These are phyloP conservation scores for Echiichthys vipera DNA, from an alignment of 2,797 vertebrate genomes.

Conservation along the genomic window DNA sequence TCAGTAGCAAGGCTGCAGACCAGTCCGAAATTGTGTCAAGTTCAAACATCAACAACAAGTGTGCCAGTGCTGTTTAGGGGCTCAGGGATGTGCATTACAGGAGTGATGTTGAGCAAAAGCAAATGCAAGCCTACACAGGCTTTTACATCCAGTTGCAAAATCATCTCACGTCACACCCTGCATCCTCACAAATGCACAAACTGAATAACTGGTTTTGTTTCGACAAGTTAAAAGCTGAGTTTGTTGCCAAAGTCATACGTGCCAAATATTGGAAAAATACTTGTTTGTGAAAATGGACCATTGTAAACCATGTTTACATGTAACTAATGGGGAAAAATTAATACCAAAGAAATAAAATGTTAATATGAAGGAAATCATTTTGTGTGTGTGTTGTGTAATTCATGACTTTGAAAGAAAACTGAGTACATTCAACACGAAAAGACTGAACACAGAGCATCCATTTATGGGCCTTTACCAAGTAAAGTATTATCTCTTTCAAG, in stretches of 20 bases:
- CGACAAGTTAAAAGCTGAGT: conserved; percentile 15
- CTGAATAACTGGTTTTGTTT: conserved; percentile 13
- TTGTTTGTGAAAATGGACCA: conserved; percentile 15
- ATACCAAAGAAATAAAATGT: conserved; percentile 78
- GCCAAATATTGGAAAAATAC: conserved; percentile 45
- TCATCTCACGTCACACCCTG: not conserved
- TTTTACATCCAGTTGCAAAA: conserved; percentile 15
- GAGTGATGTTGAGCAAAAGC: conserved; percentile 3
- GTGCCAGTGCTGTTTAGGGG: conserved; percentile 1
- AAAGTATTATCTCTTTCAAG: not conserved
- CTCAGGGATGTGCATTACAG: conserved; percentile 35
- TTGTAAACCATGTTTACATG: conserved; percentile 74
- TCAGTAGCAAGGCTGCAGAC: conserved; percentile 5
- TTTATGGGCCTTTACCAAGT: not conserved
- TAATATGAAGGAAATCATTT: conserved; percentile 35
- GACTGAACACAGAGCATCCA: not conserved
- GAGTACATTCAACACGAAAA: conserved; percentile 1
- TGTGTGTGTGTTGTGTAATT: conserved; percentile 13
- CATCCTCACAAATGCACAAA: conserved; percentile 22
- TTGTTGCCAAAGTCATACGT: conserved; percentile 56
- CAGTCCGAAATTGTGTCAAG: conserved; percentile 7
- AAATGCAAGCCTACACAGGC: conserved; percentile 24
- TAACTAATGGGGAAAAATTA: conserved; percentile 64
- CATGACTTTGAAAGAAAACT: not conserved
- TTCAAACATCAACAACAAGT: conserved; percentile 7